phyloP scores from a whole-genome alignment of 2,113 vertebrate species.

The Sebastes fasciatus region DNA sequence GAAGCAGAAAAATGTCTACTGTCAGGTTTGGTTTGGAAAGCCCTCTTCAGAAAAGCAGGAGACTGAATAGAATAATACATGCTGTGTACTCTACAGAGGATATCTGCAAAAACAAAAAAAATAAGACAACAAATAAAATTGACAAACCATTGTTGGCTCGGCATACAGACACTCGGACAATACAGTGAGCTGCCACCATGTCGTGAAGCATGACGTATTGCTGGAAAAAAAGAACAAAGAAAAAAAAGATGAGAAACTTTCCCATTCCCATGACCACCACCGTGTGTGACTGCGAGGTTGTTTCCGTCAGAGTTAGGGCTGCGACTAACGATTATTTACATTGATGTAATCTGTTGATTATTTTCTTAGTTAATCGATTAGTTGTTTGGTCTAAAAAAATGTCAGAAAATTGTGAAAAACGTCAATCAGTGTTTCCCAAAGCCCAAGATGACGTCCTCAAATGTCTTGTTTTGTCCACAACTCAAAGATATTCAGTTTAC shows the following conservation, averaged over 20 bases:
- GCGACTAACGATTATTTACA: too few relatives aligned
- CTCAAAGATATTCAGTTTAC: too few relatives aligned
- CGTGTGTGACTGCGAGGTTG: neutral
- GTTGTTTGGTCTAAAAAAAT: too few relatives aligned
- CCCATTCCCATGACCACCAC: neutral
- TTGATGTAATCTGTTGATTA: too few relatives aligned
- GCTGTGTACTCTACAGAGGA: neutral
- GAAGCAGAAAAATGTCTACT: conserved; percentile 9
- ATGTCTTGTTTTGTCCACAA: too few relatives aligned
- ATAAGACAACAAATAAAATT: neutral
- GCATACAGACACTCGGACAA: conserved; percentile 94
- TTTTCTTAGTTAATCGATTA: too few relatives aligned
- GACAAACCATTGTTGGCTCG: conserved; percentile 90
- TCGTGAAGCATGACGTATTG: conserved; percentile 98
- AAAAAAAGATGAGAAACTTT: neutral
- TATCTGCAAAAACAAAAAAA: neutral
- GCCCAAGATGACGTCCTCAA: too few relatives aligned
- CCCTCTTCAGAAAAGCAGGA: neutral
- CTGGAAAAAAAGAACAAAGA: conserved; percentile 79
- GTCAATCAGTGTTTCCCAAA: too few relatives aligned
- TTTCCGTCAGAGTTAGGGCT: neutral
- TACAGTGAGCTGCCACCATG: conserved; percentile 97
- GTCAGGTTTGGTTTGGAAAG: neutral
- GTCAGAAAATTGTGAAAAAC: too few relatives aligned
- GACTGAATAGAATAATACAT: neutral